Percentiles rank a stretch among this genome's conserved stretches.
Conservation (phyloP, 1,140 invertebrate species). For the Ceratina japonica region DNA sequence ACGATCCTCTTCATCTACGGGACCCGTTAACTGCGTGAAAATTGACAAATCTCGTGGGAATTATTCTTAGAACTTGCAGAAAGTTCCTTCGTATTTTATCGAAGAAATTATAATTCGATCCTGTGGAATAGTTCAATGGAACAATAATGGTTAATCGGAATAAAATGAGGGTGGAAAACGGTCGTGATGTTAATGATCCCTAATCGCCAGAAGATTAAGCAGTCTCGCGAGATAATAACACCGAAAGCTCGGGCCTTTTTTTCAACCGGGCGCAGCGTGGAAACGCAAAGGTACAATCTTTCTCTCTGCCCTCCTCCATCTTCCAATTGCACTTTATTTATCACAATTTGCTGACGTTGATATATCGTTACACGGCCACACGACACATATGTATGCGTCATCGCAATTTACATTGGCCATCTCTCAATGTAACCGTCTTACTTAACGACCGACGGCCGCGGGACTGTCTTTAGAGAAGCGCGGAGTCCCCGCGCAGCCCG, state of each 20-base stretch:
- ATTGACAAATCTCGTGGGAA: neutral
- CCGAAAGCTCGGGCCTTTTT: neutral
- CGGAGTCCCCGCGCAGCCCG: too few relatives aligned
- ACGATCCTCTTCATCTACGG: conserved; percentile 29
- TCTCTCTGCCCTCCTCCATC: conserved; percentile 30
- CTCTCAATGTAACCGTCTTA: conserved; percentile 77
- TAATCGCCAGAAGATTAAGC: neutral
- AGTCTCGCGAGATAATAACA: too few relatives aligned
- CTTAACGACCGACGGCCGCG: conserved; percentile 68
- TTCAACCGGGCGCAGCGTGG: too few relatives aligned
- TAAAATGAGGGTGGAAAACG: neutral
- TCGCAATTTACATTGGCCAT: conserved; percentile 76
- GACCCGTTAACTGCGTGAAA: neutral
- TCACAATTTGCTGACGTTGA: conserved; percentile 77
- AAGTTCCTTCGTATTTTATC: too few relatives aligned
- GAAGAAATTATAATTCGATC: too few relatives aligned
- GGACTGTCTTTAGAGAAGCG: conserved; percentile 32
- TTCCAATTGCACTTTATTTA: conserved; percentile 77
- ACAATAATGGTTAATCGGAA: too few relatives aligned
- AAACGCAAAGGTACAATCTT: conserved; percentile 22
- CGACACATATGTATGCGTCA: conserved; percentile 71
- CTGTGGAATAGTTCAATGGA: too few relatives aligned
- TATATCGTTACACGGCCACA: conserved; percentile 71
- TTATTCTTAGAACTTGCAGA: too few relatives aligned
- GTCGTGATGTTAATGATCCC: neutral